These are phyloP conservation scores for Corythucha ciliata DNA, from an alignment of 2,888 invertebrate species.

Conservation along the genomic window DNA sequence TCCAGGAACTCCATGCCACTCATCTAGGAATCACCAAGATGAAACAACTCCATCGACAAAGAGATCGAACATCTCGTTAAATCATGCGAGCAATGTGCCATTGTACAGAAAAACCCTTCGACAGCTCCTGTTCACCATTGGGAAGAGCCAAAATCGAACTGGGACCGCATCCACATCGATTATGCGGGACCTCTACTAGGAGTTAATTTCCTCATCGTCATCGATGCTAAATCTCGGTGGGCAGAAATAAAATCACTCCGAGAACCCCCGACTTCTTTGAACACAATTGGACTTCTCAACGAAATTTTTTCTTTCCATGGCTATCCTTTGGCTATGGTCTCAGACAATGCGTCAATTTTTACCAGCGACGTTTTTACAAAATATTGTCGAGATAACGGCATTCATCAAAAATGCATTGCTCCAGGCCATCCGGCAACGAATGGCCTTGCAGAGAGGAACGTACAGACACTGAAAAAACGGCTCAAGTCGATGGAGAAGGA, in stretches of 20 bases:
- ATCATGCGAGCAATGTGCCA: conserved; percentile 31
- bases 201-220: conserved; percentile 13
- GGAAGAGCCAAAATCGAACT: conserved; percentile 31
- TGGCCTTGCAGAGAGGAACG: conserved; percentile 5
- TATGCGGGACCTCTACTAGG: conserved; percentile 32
- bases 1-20: conserved; percentile 1
- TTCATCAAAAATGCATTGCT: conserved; percentile 26
- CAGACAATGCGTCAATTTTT: conserved; percentile 3
- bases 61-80: conserved; percentile 32
- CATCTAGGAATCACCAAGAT: conserved; percentile 1
- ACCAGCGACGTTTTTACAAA: not conserved
- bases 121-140: conserved; percentile 30
- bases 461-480: conserved; percentile 3
- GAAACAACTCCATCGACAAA: conserved; percentile 9
- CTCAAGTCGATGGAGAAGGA: conserved; percentile 1
- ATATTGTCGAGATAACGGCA: conserved; percentile 9
- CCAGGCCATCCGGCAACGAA: conserved; percentile 9
- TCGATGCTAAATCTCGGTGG: conserved; percentile 23
- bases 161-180: conserved; percentile 31
- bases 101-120: not conserved
- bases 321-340: conserved; percentile 1
- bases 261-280: conserved; percentile 6
- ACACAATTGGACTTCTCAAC: conserved; percentile 9
- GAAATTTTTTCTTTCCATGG: conserved; percentile 17
- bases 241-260: conserved; percentile 1